These are phyloP conservation scores for Ophioderma brevispina DNA, from an alignment of 35 echinoderm and acorn worm species.

Conservation along the genomic window DNA sequence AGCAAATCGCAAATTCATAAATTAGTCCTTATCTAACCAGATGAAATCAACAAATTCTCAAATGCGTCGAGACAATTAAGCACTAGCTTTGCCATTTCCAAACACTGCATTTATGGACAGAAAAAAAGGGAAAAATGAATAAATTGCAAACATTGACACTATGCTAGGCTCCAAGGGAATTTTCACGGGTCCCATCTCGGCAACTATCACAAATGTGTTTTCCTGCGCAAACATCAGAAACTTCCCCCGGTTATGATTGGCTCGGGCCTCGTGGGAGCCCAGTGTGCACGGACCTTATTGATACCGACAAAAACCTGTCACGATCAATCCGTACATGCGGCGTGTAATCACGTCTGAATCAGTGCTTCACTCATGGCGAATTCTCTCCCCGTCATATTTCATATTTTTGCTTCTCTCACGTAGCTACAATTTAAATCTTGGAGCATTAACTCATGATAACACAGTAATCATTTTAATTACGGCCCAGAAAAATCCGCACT, in stretches of 20 bases:
- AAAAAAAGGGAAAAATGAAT: background rate
- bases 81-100: background rate
- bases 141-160: constrained; percentile 14
- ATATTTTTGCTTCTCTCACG: background rate
- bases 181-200: background rate
- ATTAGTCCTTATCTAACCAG: background rate
- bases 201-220: constrained; percentile 14
- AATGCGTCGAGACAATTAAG: constrained; percentile 5
- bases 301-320: constrained; percentile 3
- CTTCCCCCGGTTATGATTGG: background rate
- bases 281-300: background rate
- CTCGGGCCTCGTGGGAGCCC: background rate
- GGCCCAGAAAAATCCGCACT: background rate
- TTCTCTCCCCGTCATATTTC: background rate
- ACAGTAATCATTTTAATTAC: constrained; percentile 8
- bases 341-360: constrained; percentile 12
- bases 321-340: background rate
- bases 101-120: background rate
- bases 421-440: background rate
- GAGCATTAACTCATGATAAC: background rate
- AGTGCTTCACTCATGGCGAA: background rate
- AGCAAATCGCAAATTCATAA: background rate
- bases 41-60: background rate
- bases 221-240: background rate
- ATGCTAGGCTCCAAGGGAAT: background rate